Percentiles rank a stretch among this genome's conserved stretches.
phyloP scores from a whole-genome alignment of 2,888 invertebrate genomes.

The Phoenoteleia sp. region DNA sequence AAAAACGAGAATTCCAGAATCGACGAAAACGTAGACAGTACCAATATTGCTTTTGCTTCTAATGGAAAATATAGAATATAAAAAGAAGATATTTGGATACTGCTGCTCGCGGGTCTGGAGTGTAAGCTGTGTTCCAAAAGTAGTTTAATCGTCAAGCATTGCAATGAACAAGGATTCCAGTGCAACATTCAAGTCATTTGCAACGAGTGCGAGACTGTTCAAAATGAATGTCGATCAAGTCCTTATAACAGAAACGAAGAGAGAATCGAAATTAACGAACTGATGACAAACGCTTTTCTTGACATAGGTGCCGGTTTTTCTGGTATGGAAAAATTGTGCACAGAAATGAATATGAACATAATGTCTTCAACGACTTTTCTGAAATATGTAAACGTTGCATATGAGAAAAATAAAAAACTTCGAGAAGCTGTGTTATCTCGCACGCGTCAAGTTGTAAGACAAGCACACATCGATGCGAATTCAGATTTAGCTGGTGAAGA shows the following conservation, averaged over 20 bases:
- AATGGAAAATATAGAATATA: too few relatives aligned
- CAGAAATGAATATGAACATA: constrained; percentile 2
- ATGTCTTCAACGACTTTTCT: not conserved
- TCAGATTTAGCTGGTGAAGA: not conserved
- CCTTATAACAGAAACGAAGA: too few relatives aligned
- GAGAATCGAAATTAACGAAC: constrained; percentile 9
- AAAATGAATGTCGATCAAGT: too few relatives aligned
- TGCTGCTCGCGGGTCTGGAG: too few relatives aligned
- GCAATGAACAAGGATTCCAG: too few relatives aligned
- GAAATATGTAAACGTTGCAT: not conserved
- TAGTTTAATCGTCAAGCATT: too few relatives aligned
- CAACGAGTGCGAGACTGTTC: constrained; percentile 1
- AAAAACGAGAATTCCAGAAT: too few relatives aligned
- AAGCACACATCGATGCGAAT: not conserved
- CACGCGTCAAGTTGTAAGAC: not conserved
- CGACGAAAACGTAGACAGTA: too few relatives aligned
- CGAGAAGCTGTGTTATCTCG: not conserved
- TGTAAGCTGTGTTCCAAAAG: too few relatives aligned
- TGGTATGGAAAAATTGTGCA: not conserved
- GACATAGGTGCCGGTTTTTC: not conserved
- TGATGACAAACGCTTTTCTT: not conserved
- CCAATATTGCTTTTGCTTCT: too few relatives aligned
- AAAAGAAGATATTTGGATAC: too few relatives aligned
- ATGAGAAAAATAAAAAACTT: not conserved
- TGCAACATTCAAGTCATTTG: too few relatives aligned